Base-by-base conservation (phyloP, 2,888 invertebrate species). In the Pomacea canaliculata region DNA sequence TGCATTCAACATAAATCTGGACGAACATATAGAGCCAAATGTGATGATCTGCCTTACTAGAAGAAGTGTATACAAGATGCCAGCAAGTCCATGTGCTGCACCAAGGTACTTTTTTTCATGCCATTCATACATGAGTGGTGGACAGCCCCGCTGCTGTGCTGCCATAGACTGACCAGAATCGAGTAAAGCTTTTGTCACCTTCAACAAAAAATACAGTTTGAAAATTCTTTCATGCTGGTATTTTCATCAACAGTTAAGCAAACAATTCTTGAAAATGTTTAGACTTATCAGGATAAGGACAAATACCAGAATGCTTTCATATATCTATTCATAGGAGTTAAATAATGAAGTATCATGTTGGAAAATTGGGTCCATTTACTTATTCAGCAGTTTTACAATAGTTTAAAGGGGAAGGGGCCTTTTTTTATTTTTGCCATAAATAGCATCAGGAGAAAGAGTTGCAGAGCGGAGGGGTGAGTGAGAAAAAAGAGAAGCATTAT, bases 61-160 rank as follows among this genome's bases (percentile, higher is more conserved):
- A 82, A 97, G 91, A n/a, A 97, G 91, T 79, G 95, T 92, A 88
- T 95, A 96, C 37, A 96, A 90, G 86, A 98, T 97, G 10, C 97
- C 97, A 79, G 94, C 94, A 82, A 96, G 91, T 37, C 97, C 97
- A 92, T 97, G 97, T 70, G 97, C 97, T 66, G 95, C 97, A 27
- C 97, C 97, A 71, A 96, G 91, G 89, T 97, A 97, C 87, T 94
- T 93, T 88, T 94, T 95, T 63, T 94, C 94, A 91, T 97, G 96
- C 96, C 97, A 97, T 85, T 94, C 93, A 92, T 94, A 97, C 93
- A 95, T 93, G 65, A 97, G 91, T 1, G 96, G 95, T 74, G 86
- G 87, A 1, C 80, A 79, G 66, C 84, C 84, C 46, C 81, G 92
- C 83, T 92, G 91, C 79, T 92, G 89, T 67, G 89, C 85, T 3